A percentile compares a stretch with the other conserved stretches of the same genome.
Conservation (phyloP, 2,888 invertebrate species). For the Xestia c-nigrum region DNA sequence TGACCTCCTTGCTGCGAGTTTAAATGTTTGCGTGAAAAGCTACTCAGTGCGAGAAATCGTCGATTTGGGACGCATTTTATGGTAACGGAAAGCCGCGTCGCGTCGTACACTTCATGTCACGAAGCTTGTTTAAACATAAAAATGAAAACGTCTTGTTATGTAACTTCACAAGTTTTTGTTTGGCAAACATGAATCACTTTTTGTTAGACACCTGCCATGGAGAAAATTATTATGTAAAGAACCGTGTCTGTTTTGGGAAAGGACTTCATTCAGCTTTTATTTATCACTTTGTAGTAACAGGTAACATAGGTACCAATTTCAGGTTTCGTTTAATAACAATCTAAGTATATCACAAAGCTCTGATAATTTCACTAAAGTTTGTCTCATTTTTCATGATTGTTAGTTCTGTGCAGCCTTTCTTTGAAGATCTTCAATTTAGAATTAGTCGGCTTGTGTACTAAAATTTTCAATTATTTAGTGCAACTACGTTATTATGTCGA, state of each 20-base stretch:
- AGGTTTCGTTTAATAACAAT: slow-evolving; percentile 1
- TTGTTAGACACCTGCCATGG: slow-evolving; percentile 43
- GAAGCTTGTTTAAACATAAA: slow-evolving; percentile 63
- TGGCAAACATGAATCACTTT: slow-evolving; percentile 55
- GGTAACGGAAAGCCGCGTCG: slow-evolving; percentile 77
- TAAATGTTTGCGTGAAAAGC: slow-evolving; percentile 87
- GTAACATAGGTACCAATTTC: slow-evolving; percentile 3
- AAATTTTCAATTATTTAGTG: slow-evolving; percentile 3
- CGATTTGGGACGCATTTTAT: slow-evolving; percentile 85
- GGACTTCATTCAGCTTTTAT: slow-evolving; percentile 36
- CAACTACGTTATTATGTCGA: not conserved
- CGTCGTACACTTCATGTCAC: slow-evolving; percentile 63
- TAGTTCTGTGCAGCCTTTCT: slow-evolving; percentile 4
- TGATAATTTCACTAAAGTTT: slow-evolving; percentile 11
- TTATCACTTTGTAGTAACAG: slow-evolving; percentile 28
- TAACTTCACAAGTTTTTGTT: slow-evolving; percentile 61
- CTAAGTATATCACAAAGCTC: not conserved
- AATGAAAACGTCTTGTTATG: slow-evolving; percentile 59
- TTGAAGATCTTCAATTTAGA: not conserved
- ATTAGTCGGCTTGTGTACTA: not conserved
- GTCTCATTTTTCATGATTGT: slow-evolving; percentile 5
- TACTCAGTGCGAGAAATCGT: slow-evolving; percentile 84
- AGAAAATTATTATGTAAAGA: slow-evolving; percentile 52
- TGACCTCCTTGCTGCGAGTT: slow-evolving; percentile 87
- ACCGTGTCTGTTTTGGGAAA: slow-evolving; percentile 8